A percentile compares a stretch with the other conserved stretches of the same genome.
These are phyloP conservation scores for Papilio xuthus DNA, from an alignment of 1,140 invertebrate species.

Conservation along the genomic window DNA sequence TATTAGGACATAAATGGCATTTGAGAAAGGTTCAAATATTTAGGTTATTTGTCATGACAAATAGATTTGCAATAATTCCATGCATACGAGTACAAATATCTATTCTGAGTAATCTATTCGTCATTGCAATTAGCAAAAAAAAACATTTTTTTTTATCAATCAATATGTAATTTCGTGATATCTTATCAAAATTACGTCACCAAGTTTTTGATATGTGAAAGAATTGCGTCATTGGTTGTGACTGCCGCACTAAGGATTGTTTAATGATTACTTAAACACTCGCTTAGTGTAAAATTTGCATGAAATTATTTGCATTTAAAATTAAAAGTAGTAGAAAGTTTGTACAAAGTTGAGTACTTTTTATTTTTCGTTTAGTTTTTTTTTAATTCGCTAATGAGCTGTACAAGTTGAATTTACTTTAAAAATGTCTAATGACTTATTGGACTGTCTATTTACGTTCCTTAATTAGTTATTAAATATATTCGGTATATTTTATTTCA, in stretches of 20 bases:
- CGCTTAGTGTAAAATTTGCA: not conserved
- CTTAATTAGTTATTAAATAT: not conserved
- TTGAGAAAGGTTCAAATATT: not conserved
- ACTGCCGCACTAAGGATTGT: not conserved
- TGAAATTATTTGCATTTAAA: not conserved
- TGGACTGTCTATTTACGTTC: not conserved
- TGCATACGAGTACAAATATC: not conserved
- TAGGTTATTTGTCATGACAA: not conserved
- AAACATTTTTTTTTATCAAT: not conserved
- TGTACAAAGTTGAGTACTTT: not conserved
- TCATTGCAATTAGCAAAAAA: constrained; percentile 1
- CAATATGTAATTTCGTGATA: not conserved
- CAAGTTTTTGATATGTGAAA: not conserved
- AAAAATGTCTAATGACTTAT: constrained; percentile 19
- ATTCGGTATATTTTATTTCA: not conserved
- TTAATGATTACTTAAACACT: not conserved
- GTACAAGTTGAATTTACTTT: not conserved
- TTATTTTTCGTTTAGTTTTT: not conserved
- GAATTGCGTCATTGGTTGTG: not conserved
- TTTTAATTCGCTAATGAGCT: constrained; percentile 18
- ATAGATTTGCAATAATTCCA: not conserved
- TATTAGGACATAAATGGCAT: not conserved
- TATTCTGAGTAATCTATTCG: not conserved
- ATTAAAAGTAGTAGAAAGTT: constrained; percentile 1
- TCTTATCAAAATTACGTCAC: not conserved